phyloP scores from a whole-genome alignment of 2,888 invertebrate genomes.

The Herminia tarsipennalis region DNA sequence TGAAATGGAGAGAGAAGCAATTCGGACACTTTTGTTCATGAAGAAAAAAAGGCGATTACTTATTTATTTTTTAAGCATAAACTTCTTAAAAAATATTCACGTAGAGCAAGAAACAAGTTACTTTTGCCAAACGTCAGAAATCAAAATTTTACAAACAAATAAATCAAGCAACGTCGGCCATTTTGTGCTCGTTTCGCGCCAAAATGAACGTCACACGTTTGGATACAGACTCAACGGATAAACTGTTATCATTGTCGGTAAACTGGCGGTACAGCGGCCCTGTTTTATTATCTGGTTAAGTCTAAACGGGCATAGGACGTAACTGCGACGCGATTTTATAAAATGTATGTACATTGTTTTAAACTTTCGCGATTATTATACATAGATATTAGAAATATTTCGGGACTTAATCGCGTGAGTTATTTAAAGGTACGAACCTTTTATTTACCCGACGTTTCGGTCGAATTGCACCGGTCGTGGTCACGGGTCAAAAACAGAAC shows the following conservation, averaged over 20 bases:
- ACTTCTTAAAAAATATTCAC: background rate
- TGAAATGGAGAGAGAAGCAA: too few relatives aligned
- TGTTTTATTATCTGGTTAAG: constrained; percentile 73
- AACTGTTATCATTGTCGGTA: constrained; percentile 72
- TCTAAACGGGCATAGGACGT: constrained; percentile 53
- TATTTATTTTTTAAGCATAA: too few relatives aligned
- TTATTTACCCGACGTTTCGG: too few relatives aligned
- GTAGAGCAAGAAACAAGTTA: too few relatives aligned
- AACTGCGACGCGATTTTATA: constrained; percentile 22
- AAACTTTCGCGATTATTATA: too few relatives aligned
- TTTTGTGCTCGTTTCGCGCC: constrained; percentile 60
- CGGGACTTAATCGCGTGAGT: too few relatives aligned
- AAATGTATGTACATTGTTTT: background rate
- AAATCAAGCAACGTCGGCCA: constrained; percentile 35
- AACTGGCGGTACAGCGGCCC: constrained; percentile 51
- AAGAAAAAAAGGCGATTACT: too few relatives aligned
- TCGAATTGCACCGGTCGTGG: too few relatives aligned
- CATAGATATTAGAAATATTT: too few relatives aligned
- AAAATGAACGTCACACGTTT: constrained; percentile 69
- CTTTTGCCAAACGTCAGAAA: background rate
- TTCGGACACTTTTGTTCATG: too few relatives aligned
- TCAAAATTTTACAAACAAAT: background rate
- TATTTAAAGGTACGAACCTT: too few relatives aligned
- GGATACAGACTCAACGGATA: constrained; percentile 59
- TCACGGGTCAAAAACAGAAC: too few relatives aligned